A percentile compares a stretch with the other conserved stretches of the same genome.
Conservation (phyloP, 2,113 vertebrate species). For the Alectura lathami region DNA sequence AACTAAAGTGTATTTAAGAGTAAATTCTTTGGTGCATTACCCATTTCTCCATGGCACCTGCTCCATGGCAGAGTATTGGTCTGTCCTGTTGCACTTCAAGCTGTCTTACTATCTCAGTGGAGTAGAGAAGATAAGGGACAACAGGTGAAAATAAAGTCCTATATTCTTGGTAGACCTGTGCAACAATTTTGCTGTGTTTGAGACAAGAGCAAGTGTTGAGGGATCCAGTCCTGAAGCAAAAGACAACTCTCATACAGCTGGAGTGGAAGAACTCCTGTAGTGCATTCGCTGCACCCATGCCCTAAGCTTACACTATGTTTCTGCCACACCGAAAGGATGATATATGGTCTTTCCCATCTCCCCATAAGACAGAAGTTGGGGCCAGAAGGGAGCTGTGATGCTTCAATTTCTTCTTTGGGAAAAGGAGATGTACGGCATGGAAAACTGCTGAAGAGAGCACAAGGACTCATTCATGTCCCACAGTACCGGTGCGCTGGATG, state of each 20-base stretch:
- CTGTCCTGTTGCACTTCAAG: background rate
- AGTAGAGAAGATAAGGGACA: background rate
- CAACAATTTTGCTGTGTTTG: background rate
- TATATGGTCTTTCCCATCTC: background rate
- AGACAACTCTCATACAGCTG: background rate
- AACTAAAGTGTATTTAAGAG: background rate
- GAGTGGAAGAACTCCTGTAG: background rate
- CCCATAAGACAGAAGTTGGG: background rate
- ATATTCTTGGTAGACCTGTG: background rate
- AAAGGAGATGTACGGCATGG: background rate
- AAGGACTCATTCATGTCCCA: background rate
- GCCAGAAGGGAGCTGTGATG: background rate
- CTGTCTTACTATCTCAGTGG: background rate
- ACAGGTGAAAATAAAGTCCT: background rate
- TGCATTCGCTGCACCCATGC: background rate
- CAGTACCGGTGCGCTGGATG: background rate
- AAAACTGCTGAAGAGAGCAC: background rate
- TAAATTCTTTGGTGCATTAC: background rate
- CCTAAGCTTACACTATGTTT: background rate
- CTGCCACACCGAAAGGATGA: fast-evolving
- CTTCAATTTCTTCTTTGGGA: background rate
- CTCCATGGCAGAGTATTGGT: background rate
- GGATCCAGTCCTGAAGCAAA: background rate
- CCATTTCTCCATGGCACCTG: background rate
- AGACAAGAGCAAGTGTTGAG: background rate